A percentile compares a stretch with the other conserved stretches of the same genome.
These are phyloP conservation scores for Yoshiicerus persimilis DNA, from an alignment of 1,140 invertebrate species.

Conservation along the genomic window DNA sequence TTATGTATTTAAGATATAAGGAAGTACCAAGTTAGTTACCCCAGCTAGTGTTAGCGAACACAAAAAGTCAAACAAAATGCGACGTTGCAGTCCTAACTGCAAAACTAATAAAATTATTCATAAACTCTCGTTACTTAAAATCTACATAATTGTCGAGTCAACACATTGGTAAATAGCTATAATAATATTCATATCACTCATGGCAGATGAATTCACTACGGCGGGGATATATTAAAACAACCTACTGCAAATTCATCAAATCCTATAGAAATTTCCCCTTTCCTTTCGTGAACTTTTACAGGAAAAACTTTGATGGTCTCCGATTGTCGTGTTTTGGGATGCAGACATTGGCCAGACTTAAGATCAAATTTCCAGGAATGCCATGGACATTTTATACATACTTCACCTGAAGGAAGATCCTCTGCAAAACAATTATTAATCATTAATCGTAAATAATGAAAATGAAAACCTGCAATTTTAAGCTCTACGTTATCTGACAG, in stretches of 20 bases:
- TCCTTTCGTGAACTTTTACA: background rate
- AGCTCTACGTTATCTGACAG: no score
- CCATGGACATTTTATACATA: background rate
- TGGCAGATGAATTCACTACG: background rate
- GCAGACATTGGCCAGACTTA: background rate
- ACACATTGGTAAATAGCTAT: background rate
- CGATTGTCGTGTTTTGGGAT: background rate
- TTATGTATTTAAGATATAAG: no score
- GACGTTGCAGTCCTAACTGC: background rate
- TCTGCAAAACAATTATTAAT: background rate
- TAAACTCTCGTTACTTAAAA: background rate
- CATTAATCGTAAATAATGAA: background rate
- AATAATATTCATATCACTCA: no score
- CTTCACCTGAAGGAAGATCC: background rate
- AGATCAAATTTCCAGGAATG: background rate
- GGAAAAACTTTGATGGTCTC: background rate
- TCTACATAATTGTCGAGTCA: background rate
- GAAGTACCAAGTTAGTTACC: no score
- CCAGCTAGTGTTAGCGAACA: no score
- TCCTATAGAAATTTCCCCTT: background rate
- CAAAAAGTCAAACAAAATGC: background rate
- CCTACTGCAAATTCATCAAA: background rate
- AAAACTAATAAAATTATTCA: background rate
- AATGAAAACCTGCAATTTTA: no score
- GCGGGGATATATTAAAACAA: background rate